A percentile compares a stretch with the other conserved stretches of the same genome.
These are phyloP conservation scores for Hydrolagus colliei DNA, from an alignment of 2,797 vertebrate species.

Conservation along the genomic window DNA sequence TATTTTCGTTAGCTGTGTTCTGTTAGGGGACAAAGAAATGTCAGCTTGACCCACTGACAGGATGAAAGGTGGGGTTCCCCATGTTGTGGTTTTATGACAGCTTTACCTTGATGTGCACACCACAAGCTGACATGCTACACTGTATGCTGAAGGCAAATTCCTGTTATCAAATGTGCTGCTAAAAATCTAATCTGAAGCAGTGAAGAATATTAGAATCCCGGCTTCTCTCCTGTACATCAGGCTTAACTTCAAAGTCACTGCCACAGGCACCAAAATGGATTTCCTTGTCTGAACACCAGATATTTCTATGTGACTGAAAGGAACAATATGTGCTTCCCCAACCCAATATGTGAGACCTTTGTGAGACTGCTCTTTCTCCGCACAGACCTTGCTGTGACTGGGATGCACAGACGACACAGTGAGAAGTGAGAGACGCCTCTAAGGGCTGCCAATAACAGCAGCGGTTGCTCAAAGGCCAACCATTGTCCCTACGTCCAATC, in stretches of 20 bases:
- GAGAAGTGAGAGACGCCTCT: too few relatives aligned
- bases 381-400: neutral
- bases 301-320: neutral
- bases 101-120: neutral
- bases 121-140: conserved; percentile 7
- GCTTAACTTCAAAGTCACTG: conserved; percentile 26
- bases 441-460: too few relatives aligned
- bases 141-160: neutral
- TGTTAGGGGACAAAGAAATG: too few relatives aligned
- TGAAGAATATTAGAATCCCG: conserved; percentile 15
- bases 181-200: conserved; percentile 22
- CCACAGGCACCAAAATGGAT: conserved; percentile 18
- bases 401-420: neutral
- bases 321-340: neutral
- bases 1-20: too few relatives aligned
- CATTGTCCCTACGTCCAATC: too few relatives aligned
- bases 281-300: conserved; percentile 10
- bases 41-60: too few relatives aligned
- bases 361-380: neutral
- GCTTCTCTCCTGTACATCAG: conserved; percentile 18
- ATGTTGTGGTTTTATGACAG: neutral
- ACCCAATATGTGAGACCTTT: neutral
- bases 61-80: neutral
- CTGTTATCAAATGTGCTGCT: conserved; percentile 11
- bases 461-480: too few relatives aligned